Conservation (phyloP, 2,888 invertebrate species). For the Blastobasis lacticolella region DNA sequence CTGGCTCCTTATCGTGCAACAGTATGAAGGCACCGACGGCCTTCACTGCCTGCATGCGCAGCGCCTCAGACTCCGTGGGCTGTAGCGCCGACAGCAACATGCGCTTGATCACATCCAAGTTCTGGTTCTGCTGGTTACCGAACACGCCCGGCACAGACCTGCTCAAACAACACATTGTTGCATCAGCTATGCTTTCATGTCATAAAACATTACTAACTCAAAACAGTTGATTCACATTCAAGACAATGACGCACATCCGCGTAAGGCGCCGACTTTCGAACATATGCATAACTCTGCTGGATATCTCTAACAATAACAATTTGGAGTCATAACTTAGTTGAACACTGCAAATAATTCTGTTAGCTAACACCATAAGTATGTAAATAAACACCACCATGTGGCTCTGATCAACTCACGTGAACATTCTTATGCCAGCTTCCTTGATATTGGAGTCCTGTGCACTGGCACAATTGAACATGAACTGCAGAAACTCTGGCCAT, state of each 20-base stretch:
- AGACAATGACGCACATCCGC: too few species aligned
- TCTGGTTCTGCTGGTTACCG: constrained; percentile 94
- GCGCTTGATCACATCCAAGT: constrained; percentile 94
- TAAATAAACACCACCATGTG: too few species aligned
- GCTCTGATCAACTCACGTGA: constrained; percentile 78
- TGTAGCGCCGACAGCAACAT: constrained; percentile 91
- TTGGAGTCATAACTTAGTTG: too few species aligned
- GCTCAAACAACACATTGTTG: constrained; percentile 14
- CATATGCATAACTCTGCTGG: too few species aligned
- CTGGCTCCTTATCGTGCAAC: constrained; percentile 94
- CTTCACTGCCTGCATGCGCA: constrained; percentile 87
- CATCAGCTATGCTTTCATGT: background rate
- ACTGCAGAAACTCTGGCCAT: constrained; percentile 97
- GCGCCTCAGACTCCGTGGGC: constrained; percentile 81
- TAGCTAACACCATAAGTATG: background rate
- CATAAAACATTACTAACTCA: background rate
- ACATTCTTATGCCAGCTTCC: constrained; percentile 95
- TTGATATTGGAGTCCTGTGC: constrained; percentile 87
- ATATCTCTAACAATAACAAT: too few species aligned
- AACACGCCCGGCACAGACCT: constrained; percentile 97
- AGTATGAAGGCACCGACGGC: constrained; percentile 91
- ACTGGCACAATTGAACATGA: constrained; percentile 95
- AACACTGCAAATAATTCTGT: background rate
- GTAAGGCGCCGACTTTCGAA: too few species aligned
- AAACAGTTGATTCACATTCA: background rate